These are phyloP conservation scores for Napeogenes sylphis DNA, from an alignment of 2,888 invertebrate genomes.

Conservation along the genomic window DNA sequence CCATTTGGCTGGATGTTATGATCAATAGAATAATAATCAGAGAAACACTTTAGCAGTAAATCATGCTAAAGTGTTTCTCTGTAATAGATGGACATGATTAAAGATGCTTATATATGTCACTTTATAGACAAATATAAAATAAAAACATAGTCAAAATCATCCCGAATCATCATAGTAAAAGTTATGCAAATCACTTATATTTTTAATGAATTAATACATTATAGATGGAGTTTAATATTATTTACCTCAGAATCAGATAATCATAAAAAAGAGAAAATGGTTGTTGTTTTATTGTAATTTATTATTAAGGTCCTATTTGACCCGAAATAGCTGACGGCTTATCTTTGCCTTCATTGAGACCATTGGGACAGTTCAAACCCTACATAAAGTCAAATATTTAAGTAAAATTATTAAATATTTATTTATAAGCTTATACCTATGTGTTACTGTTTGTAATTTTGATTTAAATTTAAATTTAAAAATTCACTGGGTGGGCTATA, in stretches of 20 bases:
- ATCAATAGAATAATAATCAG: slow-evolving; percentile 4
- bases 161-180: too few relatives aligned
- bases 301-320: slow-evolving; percentile 28
- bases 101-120: too few relatives aligned
- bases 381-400: slow-evolving; percentile 32
- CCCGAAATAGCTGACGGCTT: slow-evolving; percentile 26
- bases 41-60: too few relatives aligned
- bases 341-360: slow-evolving; percentile 28
- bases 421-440: background rate
- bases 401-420: slow-evolving; percentile 27
- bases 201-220: too few relatives aligned
- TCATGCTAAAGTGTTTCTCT: slow-evolving; percentile 7
- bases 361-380: slow-evolving; percentile 30
- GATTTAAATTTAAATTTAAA: background rate
- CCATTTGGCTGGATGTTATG: slow-evolving; percentile 26
- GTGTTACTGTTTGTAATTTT: background rate
- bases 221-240: too few relatives aligned
- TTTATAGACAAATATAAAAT: too few relatives aligned
- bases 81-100: too few relatives aligned
- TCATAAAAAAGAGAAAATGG: slow-evolving; percentile 22
- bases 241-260: slow-evolving; percentile 9
- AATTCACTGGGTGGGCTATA: too few relatives aligned
- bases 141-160: too few relatives aligned
- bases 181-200: too few relatives aligned
- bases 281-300: too few relatives aligned